Evolutionary conservation across 2,113 vertebrate species (phyloP).

Genomic region (Aepyceros melampus): DNA sequence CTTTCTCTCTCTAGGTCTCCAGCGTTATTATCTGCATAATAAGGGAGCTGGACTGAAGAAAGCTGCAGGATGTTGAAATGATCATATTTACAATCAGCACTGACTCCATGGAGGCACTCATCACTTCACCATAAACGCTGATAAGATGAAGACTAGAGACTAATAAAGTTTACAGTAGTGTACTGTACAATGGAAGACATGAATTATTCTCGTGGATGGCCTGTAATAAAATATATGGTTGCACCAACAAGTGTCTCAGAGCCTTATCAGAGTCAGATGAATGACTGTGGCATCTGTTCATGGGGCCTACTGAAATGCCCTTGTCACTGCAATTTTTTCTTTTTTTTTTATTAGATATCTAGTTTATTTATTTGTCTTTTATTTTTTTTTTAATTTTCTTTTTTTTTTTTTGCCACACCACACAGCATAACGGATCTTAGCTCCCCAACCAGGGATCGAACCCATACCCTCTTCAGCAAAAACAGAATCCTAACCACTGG

Average conservation of each 20-base stretch:
- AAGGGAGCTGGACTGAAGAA: background rate
- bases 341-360: background rate
- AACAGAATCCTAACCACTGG: background rate
- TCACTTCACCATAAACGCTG: constrained; percentile 52
- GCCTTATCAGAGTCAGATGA: background rate
- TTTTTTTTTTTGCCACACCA: background rate
- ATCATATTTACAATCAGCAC: constrained; percentile 63
- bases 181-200: constrained; percentile 59
- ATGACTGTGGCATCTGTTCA: background rate
- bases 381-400: background rate
- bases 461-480: background rate
- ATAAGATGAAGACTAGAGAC: constrained; percentile 51
- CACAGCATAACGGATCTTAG: background rate
- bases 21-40: background rate
- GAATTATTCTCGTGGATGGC: constrained; percentile 6
- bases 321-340: background rate
- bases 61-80: constrained; percentile 29
- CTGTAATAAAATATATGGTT: constrained; percentile 62
- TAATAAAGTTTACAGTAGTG: constrained; percentile 38
- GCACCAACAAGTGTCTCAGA: constrained; percentile 9
- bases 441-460: background rate
- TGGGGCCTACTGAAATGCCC: background rate
- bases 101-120: constrained; percentile 49
- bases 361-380: background rate
- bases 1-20: background rate